phyloP scores from a whole-genome alignment of 2,888 invertebrate genomes.

The Trichogramma dendrolimi region DNA sequence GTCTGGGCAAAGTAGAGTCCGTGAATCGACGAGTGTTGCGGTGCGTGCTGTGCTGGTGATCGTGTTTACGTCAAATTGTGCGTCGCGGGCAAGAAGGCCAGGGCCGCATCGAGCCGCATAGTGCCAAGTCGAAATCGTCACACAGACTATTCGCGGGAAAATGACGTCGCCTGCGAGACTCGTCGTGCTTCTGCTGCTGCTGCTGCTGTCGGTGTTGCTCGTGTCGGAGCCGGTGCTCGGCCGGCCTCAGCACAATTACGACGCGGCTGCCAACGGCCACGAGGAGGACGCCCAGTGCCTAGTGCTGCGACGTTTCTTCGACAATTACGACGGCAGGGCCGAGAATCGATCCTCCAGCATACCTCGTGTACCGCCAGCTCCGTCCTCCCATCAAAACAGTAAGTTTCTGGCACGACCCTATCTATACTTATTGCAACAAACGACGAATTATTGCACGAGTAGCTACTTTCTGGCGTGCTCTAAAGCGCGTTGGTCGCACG shows the following conservation, averaged over 20 bases:
- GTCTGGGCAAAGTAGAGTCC: too few species aligned
- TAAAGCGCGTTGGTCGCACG: too few species aligned
- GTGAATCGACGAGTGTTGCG: too few species aligned
- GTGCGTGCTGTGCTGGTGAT: too few species aligned
- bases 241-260: background rate
- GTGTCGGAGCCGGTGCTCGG: background rate
- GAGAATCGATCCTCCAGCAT: background rate
- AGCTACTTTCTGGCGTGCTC: too few species aligned
- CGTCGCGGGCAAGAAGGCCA: too few species aligned
- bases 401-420: conserved; percentile 4
- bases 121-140: too few species aligned
- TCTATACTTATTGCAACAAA: background rate
- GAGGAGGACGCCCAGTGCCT: conserved; percentile 8
- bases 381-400: conserved; percentile 2
- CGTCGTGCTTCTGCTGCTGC: background rate
- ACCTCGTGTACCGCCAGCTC: background rate
- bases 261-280: background rate
- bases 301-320: conserved; percentile 15
- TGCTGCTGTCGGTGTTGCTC: background rate
- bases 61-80: too few species aligned
- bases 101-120: too few species aligned
- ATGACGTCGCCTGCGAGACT: too few species aligned
- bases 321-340: conserved; percentile 2
- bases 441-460: too few species aligned
- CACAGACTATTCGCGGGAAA: too few species aligned